phyloP scores from a whole-genome alignment of 2,888 invertebrate genomes.

The Caenorhabditis afra region DNA sequence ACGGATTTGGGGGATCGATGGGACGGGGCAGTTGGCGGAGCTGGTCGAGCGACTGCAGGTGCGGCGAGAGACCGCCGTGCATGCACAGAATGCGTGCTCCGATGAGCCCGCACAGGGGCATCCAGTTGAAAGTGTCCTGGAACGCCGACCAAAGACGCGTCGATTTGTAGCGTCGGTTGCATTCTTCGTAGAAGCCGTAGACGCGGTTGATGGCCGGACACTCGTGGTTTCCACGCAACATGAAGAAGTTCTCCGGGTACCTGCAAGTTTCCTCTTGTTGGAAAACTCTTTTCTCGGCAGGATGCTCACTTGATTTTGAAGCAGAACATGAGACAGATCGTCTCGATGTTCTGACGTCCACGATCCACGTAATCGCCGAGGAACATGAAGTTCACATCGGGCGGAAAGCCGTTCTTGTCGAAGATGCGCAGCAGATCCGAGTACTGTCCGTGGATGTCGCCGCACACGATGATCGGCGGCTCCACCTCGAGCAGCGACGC shows the following conservation, averaged over 20 bases:
- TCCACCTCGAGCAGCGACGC: constrained; percentile 72
- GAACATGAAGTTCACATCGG: constrained; percentile 75
- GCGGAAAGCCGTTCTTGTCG: constrained; percentile 77
- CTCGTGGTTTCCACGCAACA: constrained; percentile 77
- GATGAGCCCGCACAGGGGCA: constrained; percentile 76
- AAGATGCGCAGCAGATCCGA: constrained; percentile 75
- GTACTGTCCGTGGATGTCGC: constrained; percentile 76
- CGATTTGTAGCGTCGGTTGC: constrained; percentile 73
- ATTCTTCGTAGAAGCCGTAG: constrained; percentile 77
- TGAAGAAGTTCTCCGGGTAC: constrained; percentile 76
- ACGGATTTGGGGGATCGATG: constrained; percentile 77
- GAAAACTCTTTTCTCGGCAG: not conserved
- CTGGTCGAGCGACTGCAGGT: constrained; percentile 71
- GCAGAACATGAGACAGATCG: constrained; percentile 76
- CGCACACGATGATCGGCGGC: constrained; percentile 75
- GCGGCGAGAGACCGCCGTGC: constrained; percentile 78
- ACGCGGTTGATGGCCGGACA: constrained; percentile 77
- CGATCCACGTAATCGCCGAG: constrained; percentile 77
- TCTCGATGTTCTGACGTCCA: constrained; percentile 78
- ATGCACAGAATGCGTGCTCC: constrained; percentile 74
- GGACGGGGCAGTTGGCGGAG: constrained; percentile 73
- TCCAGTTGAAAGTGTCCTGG: constrained; percentile 77
- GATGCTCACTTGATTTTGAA: constrained; percentile 69
- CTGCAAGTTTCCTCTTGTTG: constrained; percentile 34
- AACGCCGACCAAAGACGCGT: constrained; percentile 70